Evolutionary conservation across 53 echinoderm and acorn worm species (phyloP), one percentile per base, ranked within the genome.

Genomic region (Luidia sarsii): DNA sequence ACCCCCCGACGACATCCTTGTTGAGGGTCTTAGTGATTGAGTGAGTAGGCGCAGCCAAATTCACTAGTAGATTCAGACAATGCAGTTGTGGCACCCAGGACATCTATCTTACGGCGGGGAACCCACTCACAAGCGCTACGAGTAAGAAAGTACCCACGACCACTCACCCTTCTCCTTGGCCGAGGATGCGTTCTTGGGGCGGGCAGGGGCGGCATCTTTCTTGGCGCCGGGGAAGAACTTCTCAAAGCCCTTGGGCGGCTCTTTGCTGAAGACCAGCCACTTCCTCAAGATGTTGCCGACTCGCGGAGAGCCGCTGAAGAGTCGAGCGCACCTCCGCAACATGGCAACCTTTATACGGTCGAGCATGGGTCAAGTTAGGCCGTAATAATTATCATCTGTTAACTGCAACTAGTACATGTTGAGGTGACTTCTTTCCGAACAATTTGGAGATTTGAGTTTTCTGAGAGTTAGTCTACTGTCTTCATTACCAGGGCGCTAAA

Each of bases 181-280:
- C 23, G 57, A 64, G 23, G 74, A 63, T 28, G 75, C 56, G 34
- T 34, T 53, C 57, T 75, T 75, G 37, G 74, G 75, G 20, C 54
- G 9, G 0, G 51, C 14, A 2, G 53, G 21, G 20, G 67, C 43
- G 27, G 67, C 48, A 18, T 43, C 60, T 48, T 87, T 81, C 61
- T 34, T 59, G 32, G 41, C 81, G 7, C 63, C 52, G 1, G 80
- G 72, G 53, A 97, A 97, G 82, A 93, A 97, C 66, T 97, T 97
- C 50, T 97, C 97, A 87, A 97, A 97, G 20, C 97, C 97, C 38
- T 97, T 97, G 13, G 97, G 91, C 54, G 97, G 97, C 22, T 97
- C 91, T 15, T 89, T 85, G 53, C 83, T 82, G 48, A 91, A 80
- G 57, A 68, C 66, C 60, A 65, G 50, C 87, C 86, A 85, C 34